Conservation (phyloP, 2,113 vertebrate genomes). For the Cynopterus brachyotis region DNA sequence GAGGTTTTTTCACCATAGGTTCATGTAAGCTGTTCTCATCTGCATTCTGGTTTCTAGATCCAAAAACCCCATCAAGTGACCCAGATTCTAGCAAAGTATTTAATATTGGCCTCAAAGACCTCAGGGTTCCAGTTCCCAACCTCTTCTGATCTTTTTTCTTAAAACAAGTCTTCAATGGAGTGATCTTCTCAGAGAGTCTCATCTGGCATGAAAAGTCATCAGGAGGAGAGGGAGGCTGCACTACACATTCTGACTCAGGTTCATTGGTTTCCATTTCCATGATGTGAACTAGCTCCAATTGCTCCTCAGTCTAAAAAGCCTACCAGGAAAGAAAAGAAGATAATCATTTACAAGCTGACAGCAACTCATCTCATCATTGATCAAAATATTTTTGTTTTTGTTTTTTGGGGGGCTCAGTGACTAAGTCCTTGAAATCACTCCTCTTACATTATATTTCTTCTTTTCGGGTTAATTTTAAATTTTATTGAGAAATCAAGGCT, state of each 20-base stretch:
- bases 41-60: conserved; percentile 86
- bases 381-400: conserved; percentile 57
- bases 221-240: conserved; percentile 82
- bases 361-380: conserved; percentile 49
- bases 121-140: conserved; percentile 90
- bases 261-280: conserved; percentile 86
- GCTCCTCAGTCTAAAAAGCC: conserved; percentile 70
- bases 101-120: conserved; percentile 92
- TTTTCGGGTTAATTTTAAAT: conserved; percentile 16
- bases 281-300: conserved; percentile 52
- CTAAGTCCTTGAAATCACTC: background rate
- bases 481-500: conserved; percentile 28
- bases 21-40: conserved; percentile 87
- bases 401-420: background rate
- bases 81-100: conserved; percentile 91
- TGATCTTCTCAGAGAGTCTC: conserved; percentile 91
- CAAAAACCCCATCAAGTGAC: conserved; percentile 92
- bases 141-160: conserved; percentile 96
- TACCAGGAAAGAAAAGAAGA: conserved; percentile 76
- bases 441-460: background rate
- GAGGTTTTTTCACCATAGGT: conserved; percentile 89
- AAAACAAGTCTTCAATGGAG: conserved; percentile 95
- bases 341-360: conserved; percentile 62
- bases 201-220: conserved; percentile 87
- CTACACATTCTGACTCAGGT: conserved; percentile 77